A percentile compares a stretch with the other conserved stretches of the same genome.
Conservation (phyloP, 2,113 vertebrate species). For the Ochotona princeps region DNA sequence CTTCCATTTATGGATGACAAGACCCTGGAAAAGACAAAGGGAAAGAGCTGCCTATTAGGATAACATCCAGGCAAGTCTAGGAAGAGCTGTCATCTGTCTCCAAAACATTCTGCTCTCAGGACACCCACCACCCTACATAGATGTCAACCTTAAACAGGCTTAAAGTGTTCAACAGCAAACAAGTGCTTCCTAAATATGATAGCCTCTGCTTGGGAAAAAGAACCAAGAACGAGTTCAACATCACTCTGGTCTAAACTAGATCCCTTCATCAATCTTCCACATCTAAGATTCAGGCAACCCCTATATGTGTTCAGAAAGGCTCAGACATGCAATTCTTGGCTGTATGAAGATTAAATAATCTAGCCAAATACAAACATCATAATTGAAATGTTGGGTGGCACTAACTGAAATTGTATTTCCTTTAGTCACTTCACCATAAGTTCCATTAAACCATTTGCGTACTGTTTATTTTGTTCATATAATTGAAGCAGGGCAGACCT, state of each 20-base stretch:
- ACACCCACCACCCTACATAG: neutral
- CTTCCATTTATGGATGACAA: neutral
- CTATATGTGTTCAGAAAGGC: neutral
- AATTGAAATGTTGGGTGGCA: neutral
- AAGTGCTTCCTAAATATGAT: neutral
- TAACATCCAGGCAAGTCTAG: slow-evolving; percentile 40
- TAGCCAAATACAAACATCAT: neutral
- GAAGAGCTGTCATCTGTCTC: slow-evolving; percentile 20
- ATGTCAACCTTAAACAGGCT: neutral
- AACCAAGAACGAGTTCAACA: neutral
- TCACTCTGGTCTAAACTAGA: neutral
- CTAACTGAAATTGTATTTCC: neutral
- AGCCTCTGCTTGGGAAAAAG: neutral
- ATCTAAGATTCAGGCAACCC: neutral
- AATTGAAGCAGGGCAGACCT: slow-evolving; percentile 7
- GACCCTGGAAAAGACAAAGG: neutral
- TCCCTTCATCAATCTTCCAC: neutral
- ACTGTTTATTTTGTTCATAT: neutral
- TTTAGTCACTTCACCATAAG: slow-evolving; percentile 19
- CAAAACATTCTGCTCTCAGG: neutral
- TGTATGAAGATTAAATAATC: neutral
- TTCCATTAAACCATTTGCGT: neutral
- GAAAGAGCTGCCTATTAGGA: neutral
- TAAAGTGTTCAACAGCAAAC: neutral
- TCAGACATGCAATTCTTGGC: neutral